Percentiles rank a stretch among this genome's conserved stretches.
These are phyloP conservation scores for Torymus auratus DNA, from an alignment of 2,888 invertebrate genomes.

Conservation along the genomic window DNA sequence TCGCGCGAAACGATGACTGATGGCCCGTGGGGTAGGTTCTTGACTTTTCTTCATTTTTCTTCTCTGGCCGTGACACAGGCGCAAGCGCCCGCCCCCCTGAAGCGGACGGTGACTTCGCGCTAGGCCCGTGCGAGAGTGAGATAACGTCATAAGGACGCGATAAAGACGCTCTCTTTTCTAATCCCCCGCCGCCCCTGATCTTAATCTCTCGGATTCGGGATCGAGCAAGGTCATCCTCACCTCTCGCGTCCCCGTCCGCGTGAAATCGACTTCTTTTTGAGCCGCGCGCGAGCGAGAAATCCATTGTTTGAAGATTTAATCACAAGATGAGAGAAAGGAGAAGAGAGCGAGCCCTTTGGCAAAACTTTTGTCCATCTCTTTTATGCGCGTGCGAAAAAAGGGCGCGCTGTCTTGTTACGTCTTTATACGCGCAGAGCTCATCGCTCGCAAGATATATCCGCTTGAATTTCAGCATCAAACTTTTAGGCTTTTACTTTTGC, in stretches of 20 bases:
- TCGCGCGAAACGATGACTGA: conserved; percentile 69
- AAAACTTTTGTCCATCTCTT: conserved; percentile 9
- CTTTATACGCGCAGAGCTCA: too few relatives aligned
- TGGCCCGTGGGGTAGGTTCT: conserved; percentile 73
- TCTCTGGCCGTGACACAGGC: conserved; percentile 14
- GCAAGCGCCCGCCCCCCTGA: too few relatives aligned
- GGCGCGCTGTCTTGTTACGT: too few relatives aligned
- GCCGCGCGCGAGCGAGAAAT: neutral
- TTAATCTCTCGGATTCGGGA: conserved; percentile 48
- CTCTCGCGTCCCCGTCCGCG: too few relatives aligned
- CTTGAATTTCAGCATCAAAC: neutral
- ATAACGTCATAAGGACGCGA: conserved; percentile 62
- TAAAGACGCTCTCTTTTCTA: conserved; percentile 42
- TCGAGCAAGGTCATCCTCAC: conserved; percentile 27
- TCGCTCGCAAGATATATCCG: neutral
- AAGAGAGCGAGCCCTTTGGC: neutral
- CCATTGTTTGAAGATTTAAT: conserved; percentile 32
- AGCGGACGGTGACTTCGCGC: too few relatives aligned
- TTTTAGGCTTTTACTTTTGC: too few relatives aligned
- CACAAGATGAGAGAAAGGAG: neutral
- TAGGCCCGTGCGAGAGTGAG: conserved; percentile 54
- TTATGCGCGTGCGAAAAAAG: neutral
- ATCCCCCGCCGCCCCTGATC: conserved; percentile 30
- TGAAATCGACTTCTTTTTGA: neutral
- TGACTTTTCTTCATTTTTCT: conserved; percentile 71